Base-by-base conservation (phyloP, 1,140 invertebrate genomes). In the Cardiocondyla obscurior region DNA sequence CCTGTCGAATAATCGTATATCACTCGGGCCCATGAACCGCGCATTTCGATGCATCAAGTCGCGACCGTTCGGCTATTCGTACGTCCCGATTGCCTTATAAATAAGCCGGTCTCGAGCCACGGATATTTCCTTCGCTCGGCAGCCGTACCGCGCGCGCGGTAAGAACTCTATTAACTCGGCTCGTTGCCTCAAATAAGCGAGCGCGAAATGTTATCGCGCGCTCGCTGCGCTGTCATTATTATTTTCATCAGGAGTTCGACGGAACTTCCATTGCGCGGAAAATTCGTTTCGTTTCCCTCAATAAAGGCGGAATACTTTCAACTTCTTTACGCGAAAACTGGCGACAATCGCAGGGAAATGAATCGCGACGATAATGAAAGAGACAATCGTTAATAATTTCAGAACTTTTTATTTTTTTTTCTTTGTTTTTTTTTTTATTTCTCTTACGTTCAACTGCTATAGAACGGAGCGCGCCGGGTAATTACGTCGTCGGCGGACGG, bases 1-100 rank as follows among this genome's bases (percentile, higher is more conserved):
- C 46, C 62, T 12, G 22, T 22, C 33, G 33, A 79, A 79, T 67
- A 69, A 79, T 79, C 74, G 46, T 77, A 77, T 8, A 69, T 79
- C 74, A 79, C 12, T 39, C 30, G 60, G 53, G 22, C 33, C 19
- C 28, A 36, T 51, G 44, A 49, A 77, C 14, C 44, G 6, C 44
- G n/a, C 42, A 65, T 77, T 77, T 77, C 44, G 30, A 33, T 4
- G 58, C 53, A 44, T 74, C 55, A 58, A 58, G 16, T 10, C 39
- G 60, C 10, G 53, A 30, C 22, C 28, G 46, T 16, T 12, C 55
- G 25, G 39, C 16, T 28, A 74, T 46, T 36, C 33, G 12, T 74
- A 33, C 22, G n/a, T 62, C 6, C 12, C 14, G 53, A 49, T 33
- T 53, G 10, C 30, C 49, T 2, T 16, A 36, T 46, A 62, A 62